Percentiles rank a stretch among this genome's conserved stretches.
Evolutionary conservation across 2,797 vertebrate genomes (phyloP).

Genomic region (Monodelphis domestica): DNA sequence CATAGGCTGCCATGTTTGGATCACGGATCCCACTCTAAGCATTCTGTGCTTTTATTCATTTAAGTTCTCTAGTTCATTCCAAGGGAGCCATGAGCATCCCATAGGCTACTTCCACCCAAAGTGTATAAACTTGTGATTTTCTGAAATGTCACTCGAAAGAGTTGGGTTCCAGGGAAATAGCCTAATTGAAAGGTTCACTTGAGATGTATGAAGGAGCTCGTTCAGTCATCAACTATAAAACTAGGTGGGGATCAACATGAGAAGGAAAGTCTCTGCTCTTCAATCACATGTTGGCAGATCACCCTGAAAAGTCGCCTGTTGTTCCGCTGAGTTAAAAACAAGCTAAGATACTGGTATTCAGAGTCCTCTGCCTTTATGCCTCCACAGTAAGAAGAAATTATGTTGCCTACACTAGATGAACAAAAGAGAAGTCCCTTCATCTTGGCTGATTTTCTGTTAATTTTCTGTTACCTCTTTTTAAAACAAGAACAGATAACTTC

Average conservation of each 20-base stretch:
- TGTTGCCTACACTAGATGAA: conserved; percentile 38
- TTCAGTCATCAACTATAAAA: not conserved
- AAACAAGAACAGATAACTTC: not conserved
- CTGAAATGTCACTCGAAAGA: conserved; percentile 52
- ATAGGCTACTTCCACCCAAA: conserved; percentile 15
- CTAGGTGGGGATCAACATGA: not conserved
- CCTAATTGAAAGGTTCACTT: conserved; percentile 30
- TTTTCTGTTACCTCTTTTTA: not conserved
- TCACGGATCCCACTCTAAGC: too few species aligned
- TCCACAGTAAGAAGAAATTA: conserved; percentile 6
- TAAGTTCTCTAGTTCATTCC: not conserved
- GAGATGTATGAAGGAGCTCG: not conserved
- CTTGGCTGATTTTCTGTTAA: not conserved
- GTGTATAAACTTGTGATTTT: conserved; percentile 36
- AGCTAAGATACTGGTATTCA: conserved; percentile 10
- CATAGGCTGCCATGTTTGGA: not conserved
- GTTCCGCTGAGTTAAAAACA: conserved; percentile 40
- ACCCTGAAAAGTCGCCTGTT: not conserved
- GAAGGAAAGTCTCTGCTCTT: conserved; percentile 22
- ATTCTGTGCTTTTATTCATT: not conserved
- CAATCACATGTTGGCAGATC: not conserved
- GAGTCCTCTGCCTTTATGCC: conserved; percentile 3
- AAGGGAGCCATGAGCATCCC: not conserved
- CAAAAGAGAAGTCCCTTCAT: conserved; percentile 26
- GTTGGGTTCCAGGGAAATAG: conserved; percentile 24